Base-by-base conservation (phyloP, 2,888 invertebrate species). In the Drosophila hamatofila region DNA sequence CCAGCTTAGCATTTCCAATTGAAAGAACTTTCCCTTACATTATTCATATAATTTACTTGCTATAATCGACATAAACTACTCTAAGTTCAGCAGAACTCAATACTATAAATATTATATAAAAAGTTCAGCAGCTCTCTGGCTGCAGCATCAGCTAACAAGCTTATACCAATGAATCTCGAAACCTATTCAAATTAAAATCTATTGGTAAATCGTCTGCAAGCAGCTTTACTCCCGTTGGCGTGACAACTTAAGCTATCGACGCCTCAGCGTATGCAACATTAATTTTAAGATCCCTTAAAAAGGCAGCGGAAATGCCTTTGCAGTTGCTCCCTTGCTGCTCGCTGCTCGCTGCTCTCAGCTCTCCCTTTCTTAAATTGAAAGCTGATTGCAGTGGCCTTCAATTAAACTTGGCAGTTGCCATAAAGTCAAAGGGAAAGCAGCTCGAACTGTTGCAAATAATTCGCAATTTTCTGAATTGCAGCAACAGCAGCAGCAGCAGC, bases 351-450 rank as follows among this genome's bases (percentile, higher is more conserved):
- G 6, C 39, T 39, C 39, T 3, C 4, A 2, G 46, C 14, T 11
- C 9, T 9, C 37, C 25, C 39, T 42, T 11, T 14, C 51, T 75
- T 51, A 12, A 63, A 52, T 51, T 25, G 65, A 18, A 63, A 63
- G 25, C 61, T 61, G 58, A 69, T 78, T 76, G 67, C 59, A 48
- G n/a, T 56, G 72, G 37, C 76, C 76, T 80, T 73, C 64, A 86
- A 78, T 78, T 75, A 56, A 56, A 59, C 16, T 48, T 49, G 56
- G 42, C 56, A 67, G 49, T 62, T 51, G 55, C 44, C 35, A 48
- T 27, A 41, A 80, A 65, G 51, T 49, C 49, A 48, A 44, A 64
- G 35, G 37, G 8, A 60, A 42, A 12, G 55, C 46, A 58, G 33
- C 18, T 33, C 25, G 21, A 51, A 39, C 21, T 18, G 16, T 23